These are phyloP conservation scores for Ariolimax columbianus DNA, from an alignment of 2,888 invertebrate species.

Conservation along the genomic window DNA sequence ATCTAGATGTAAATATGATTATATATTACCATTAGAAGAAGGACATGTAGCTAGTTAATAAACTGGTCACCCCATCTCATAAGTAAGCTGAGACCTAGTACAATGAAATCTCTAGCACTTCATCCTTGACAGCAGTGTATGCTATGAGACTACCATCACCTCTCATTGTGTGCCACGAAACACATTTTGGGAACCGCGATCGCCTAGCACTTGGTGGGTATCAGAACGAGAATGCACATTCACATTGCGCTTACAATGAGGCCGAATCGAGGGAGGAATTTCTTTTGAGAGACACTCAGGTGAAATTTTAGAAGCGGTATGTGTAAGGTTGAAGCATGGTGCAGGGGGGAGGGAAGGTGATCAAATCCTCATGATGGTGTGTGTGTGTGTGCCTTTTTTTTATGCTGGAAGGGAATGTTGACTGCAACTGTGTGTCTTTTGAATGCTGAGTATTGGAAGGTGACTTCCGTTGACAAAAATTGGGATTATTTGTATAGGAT, in stretches of 20 bases:
- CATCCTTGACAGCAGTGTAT: no score
- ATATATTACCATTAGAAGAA: no score
- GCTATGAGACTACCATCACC: no score
- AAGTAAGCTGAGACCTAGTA: no score
- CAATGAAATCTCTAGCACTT: no score
- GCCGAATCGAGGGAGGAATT: conserved; percentile 4
- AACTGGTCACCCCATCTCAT: no score
- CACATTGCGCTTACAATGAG: conserved; percentile 7
- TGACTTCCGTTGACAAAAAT: neutral
- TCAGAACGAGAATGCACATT: neutral
- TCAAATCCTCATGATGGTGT: neutral
- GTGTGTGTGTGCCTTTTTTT: neutral
- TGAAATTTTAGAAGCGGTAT: conserved; percentile 11
- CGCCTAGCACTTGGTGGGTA: neutral
- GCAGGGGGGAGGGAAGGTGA: neutral
- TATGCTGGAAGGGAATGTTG: neutral
- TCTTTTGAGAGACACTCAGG: neutral
- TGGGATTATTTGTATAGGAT: neutral
- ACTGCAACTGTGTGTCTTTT: neutral
- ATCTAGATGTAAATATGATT: no score
- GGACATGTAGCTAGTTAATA: no score
- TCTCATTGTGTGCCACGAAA: neutral
- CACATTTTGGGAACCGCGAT: neutral
- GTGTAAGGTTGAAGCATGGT: neutral
- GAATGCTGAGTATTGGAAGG: neutral